Percentiles rank a stretch among this genome's conserved stretches.
Evolutionary conservation across 2,888 invertebrate species (phyloP).

Genomic region (Megalurothrips usitatus): DNA sequence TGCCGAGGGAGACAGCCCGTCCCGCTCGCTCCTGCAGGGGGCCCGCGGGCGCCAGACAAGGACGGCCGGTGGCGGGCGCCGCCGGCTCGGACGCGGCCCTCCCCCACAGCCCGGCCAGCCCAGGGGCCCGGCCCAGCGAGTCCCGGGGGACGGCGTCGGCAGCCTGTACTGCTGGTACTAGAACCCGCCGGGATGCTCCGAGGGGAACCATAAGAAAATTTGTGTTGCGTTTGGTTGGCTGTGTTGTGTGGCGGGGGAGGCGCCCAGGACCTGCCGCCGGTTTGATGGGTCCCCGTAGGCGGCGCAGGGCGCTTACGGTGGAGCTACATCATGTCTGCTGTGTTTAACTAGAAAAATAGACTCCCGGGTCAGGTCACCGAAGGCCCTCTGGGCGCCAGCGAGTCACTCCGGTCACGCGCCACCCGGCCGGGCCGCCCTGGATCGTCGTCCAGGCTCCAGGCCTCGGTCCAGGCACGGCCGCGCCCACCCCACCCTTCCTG

Average conservation of each 20-base stretch:
- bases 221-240: neutral
- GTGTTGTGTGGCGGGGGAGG: neutral
- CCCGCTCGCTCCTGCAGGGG: too few species aligned
- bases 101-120: neutral
- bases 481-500: neutral
- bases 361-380: too few species aligned
- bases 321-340: too few species aligned
- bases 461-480: neutral
- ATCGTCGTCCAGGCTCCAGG: neutral
- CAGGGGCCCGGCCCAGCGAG: neutral
- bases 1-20: too few species aligned
- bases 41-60: neutral
- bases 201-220: conserved; percentile 5
- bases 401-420: neutral
- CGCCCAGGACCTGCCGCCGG: neutral
- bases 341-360: too few species aligned
- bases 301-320: neutral
- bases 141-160: neutral
- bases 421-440: neutral
- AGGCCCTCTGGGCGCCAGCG: too few species aligned
- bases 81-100: neutral
- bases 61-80: neutral
- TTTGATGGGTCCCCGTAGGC: neutral
- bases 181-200: neutral
- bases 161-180: neutral